A percentile compares a stretch with the other conserved stretches of the same genome.
phyloP scores from a whole-genome alignment of 2,888 invertebrate species.

The Anthophora plumipes region DNA sequence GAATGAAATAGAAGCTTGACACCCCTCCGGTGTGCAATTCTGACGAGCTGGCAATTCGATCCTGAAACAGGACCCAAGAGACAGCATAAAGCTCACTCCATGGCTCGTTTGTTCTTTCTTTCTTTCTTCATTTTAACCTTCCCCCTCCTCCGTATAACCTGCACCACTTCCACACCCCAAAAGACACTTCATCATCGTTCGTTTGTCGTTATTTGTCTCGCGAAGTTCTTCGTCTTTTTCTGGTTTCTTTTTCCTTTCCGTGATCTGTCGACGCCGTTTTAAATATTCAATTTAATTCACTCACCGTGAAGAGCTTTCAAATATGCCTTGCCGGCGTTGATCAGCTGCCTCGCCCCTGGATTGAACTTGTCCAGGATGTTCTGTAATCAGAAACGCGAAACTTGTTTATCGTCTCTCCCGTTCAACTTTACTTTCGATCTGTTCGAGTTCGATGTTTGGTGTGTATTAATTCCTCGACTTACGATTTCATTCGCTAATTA shows the following conservation, averaged over 20 bases:
- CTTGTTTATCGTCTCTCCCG: not conserved
- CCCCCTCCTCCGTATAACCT: not conserved
- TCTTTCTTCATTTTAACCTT: slow-evolving; percentile 50
- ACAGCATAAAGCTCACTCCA: slow-evolving; percentile 68
- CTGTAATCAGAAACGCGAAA: slow-evolving; percentile 87
- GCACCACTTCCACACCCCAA: not conserved
- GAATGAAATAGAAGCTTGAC: slow-evolving; percentile 55
- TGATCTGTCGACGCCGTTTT: not conserved
- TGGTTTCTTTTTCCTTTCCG: not conserved
- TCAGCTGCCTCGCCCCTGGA: slow-evolving; percentile 96
- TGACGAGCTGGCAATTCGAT: slow-evolving; percentile 76
- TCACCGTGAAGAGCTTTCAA: slow-evolving; percentile 97
- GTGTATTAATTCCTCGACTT: no score
- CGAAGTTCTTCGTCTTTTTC: slow-evolving; percentile 38
- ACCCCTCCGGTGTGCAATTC: slow-evolving; percentile 62
- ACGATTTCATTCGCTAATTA: no score
- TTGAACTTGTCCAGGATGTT: slow-evolving; percentile 98
- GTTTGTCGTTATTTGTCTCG: slow-evolving; percentile 57
- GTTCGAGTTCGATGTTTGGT: no score
- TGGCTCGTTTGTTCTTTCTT: slow-evolving; percentile 48
- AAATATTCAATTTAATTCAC: slow-evolving; percentile 81
- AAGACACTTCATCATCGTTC: slow-evolving; percentile 39
- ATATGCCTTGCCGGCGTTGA: slow-evolving; percentile 97
- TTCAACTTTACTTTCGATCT: no score
- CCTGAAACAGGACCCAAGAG: slow-evolving; percentile 71